Percentiles rank a stretch among this genome's conserved stretches.
These are phyloP conservation scores for Paratilapia polleni DNA, from an alignment of 2,113 vertebrate genomes.

Conservation along the genomic window DNA sequence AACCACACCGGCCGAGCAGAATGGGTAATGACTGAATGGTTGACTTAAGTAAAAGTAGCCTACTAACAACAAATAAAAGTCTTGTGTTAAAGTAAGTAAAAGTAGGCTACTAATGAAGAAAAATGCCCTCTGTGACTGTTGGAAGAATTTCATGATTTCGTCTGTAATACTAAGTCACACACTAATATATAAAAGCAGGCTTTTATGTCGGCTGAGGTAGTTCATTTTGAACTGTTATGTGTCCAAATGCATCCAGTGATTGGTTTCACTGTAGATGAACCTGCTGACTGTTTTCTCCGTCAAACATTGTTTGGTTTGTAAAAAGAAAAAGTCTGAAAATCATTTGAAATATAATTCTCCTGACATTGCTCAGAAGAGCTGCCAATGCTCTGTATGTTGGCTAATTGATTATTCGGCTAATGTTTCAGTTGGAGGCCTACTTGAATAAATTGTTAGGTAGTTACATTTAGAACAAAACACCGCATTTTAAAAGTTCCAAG, in stretches of 20 bases:
- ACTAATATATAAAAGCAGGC: background rate
- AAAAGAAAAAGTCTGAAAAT: too few relatives aligned
- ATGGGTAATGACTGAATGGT: conserved; percentile 13
- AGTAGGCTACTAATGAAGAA: fast-evolving
- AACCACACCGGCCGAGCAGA: background rate
- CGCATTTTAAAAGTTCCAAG: fast-evolving
- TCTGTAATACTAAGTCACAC: too few relatives aligned
- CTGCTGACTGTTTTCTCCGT: background rate
- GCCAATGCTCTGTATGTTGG: background rate
- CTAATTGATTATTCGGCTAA: background rate
- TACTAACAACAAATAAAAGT: background rate
- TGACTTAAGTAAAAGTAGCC: fast-evolving
- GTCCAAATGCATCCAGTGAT: too few relatives aligned
- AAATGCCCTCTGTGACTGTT: fast-evolving
- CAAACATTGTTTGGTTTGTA: background rate
- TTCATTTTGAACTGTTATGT: too few relatives aligned
- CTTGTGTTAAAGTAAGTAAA: background rate
- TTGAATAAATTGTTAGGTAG: background rate
- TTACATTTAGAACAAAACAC: background rate
- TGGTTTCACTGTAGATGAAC: too few relatives aligned
- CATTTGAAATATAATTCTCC: too few relatives aligned
- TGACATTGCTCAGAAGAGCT: too few relatives aligned
- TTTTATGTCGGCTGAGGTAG: background rate
- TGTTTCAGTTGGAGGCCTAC: background rate
- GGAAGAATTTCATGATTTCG: too few relatives aligned